phyloP scores from a whole-genome alignment of 1,140 invertebrate genomes.

The Lucilia sericata region DNA sequence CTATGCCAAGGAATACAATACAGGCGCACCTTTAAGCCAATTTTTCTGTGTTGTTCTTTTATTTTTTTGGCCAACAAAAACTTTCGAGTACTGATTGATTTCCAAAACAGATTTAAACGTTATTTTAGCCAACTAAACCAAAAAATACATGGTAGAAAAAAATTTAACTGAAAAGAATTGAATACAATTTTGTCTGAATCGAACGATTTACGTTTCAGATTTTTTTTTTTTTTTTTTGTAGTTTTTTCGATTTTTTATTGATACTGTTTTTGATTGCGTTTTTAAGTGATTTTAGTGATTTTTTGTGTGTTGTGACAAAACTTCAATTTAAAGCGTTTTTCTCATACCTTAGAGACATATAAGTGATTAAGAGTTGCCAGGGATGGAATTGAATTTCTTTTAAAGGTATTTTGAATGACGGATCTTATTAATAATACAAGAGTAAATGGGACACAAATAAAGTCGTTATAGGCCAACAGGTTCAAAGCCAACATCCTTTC shows the following conservation, averaged over 20 bases:
- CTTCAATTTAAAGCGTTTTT: slow-evolving; percentile 43
- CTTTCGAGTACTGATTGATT: slow-evolving; percentile 30
- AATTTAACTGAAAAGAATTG: background rate
- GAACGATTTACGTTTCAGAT: slow-evolving; percentile 10
- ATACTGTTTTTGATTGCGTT: slow-evolving; percentile 39
- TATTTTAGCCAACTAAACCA: slow-evolving; percentile 27
- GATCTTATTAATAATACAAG: too few species aligned
- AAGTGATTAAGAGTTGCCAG: background rate
- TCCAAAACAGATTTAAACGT: slow-evolving; percentile 42
- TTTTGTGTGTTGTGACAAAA: slow-evolving; percentile 38
- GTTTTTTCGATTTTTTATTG: slow-evolving; percentile 24
- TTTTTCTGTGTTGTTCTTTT: background rate
- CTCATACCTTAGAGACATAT: slow-evolving; percentile 31
- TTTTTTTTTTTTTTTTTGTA: background rate
- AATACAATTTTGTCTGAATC: slow-evolving; percentile 24
- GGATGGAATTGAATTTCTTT: too few species aligned
- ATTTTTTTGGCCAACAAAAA: background rate
- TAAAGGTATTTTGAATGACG: too few species aligned
- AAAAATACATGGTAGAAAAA: background rate
- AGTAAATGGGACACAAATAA: too few species aligned
- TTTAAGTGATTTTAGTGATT: slow-evolving; percentile 42
- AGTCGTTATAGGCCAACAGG: too few species aligned
- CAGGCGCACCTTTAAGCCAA: slow-evolving; percentile 42
- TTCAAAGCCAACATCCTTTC: too few species aligned
- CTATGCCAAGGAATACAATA: slow-evolving; percentile 14